Percentiles rank a stretch among this genome's conserved stretches.
Evolutionary conservation across 2,797 vertebrate genomes (phyloP).

Genomic region (Chelon labrosus): DNA sequence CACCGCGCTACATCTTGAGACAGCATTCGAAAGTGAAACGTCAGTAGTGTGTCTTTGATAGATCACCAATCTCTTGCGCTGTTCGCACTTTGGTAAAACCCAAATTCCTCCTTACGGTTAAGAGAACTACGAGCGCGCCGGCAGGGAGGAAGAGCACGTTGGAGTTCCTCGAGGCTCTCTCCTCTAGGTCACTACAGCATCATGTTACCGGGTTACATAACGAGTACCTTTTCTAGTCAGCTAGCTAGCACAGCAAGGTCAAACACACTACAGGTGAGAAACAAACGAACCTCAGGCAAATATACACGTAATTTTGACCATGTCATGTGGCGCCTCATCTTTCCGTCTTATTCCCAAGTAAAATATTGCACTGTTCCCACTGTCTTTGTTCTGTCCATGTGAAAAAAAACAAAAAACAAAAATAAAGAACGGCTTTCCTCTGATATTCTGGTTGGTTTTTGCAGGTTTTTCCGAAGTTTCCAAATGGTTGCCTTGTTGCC

Average conservation of each 20-base stretch:
- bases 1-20: conserved; percentile 73
- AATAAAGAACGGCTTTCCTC: conserved; percentile 18
- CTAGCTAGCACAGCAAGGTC: conserved; percentile 49
- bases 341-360: conserved; percentile 75
- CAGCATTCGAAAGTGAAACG: conserved; percentile 62
- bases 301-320: conserved; percentile 49
- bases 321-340: conserved; percentile 52
- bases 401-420: conserved; percentile 4
- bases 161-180: conserved; percentile 55
- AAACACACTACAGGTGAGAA: conserved; percentile 46
- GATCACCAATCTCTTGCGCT: conserved; percentile 59
- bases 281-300: conserved; percentile 58
- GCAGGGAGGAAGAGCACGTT: conserved; percentile 46
- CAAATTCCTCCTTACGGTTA: conserved; percentile 57
- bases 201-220: conserved; percentile 36
- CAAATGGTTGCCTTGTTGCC: conserved; percentile 64
- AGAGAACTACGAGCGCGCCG: conserved; percentile 55
- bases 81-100: conserved; percentile 79
- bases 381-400: conserved; percentile 74
- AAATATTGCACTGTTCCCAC: conserved; percentile 86
- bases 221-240: conserved; percentile 70
- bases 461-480: conserved; percentile 27
- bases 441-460: conserved; percentile 39
- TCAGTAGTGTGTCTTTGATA: conserved; percentile 74
- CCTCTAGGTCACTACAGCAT: conserved; percentile 64